Evolutionary conservation across 2,113 vertebrate species (phyloP), one percentile per base, ranked within the genome.

Genomic region (Numenius arquata): DNA sequence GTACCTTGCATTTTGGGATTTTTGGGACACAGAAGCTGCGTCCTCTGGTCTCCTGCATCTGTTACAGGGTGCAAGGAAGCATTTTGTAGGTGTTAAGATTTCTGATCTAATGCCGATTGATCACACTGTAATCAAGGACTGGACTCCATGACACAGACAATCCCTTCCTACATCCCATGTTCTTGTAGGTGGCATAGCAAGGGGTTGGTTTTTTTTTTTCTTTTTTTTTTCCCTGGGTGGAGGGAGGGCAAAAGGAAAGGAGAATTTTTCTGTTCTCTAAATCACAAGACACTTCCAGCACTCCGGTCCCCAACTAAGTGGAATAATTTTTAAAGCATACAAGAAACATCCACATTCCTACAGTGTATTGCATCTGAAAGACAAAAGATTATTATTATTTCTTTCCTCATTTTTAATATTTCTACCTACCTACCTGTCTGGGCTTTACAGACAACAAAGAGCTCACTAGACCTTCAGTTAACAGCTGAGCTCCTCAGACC

Each of bases 181-280:
- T 83, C 53, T 29, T 50, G 25, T 2, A 56, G 8, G 22, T 11
- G 12, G 32, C 36, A 59, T 2, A 34, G 25, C 16, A 72, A 38
- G 14, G 11, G 25, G 1, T 4, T 12, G 23, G 22, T 55, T 8
- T 27, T 9, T 11, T 29, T 16, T 29, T 11, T 15, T 8, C 1
- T 27, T 34, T 63, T 63, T 66, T 93, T 74, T 19, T 38, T 9
- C 16, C 26, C 36, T 14, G 10, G 30, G 27, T 21, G 5, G 15
- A 73, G 18, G 8, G 8, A 30, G 8, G 14, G 34, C 36, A 52
- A 86, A 67, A 52, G 11, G 9, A 38, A 82, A 55, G 5, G 9
- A 58, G 17, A 75, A 55, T 21, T 67, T 88, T 67, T 61, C 13
- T 75, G 43, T 79, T 50, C 32, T 59, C 32, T 72, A 53, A 77